Evolutionary conservation across 2,113 vertebrate genomes (phyloP).

Genomic region (Callionymus lyra): DNA sequence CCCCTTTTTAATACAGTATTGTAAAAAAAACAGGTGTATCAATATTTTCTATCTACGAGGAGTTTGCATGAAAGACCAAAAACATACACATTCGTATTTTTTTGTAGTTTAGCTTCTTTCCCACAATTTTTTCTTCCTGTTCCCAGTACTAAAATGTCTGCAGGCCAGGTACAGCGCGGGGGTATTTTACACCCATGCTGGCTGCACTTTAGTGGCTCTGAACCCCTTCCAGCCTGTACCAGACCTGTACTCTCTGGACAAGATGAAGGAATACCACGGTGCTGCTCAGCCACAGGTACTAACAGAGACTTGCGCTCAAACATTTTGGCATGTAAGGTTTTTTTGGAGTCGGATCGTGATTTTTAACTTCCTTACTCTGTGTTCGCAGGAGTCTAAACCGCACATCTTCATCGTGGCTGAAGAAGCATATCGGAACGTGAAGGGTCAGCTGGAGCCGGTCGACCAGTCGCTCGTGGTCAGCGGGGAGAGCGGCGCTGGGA

Average conservation of each 20-base stretch:
- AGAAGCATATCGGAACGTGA: slow-evolving; percentile 86
- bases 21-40: too few species aligned
- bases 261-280: slow-evolving; percentile 84
- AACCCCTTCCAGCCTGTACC: slow-evolving; percentile 87
- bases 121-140: slow-evolving; percentile 10
- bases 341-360: too few species aligned
- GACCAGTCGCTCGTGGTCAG: slow-evolving; percentile 94
- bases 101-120: not conserved
- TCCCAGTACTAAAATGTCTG: slow-evolving; percentile 85
- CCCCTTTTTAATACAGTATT: too few species aligned
- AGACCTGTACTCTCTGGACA: slow-evolving; percentile 77
- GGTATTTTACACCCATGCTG: slow-evolving; percentile 89
- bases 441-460: slow-evolving; percentile 74
- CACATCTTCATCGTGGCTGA: slow-evolving; percentile 91
- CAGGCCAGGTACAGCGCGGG: slow-evolving; percentile 79
- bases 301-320: not conserved
- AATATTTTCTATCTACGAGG: too few species aligned
- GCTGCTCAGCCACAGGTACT: slow-evolving; percentile 80
- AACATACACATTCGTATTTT: not conserved
- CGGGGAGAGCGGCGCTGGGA: slow-evolving; percentile 94
- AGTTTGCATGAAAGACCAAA: too few species aligned
- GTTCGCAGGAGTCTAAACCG: slow-evolving; percentile 80
- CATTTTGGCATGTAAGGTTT: too few species aligned
- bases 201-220: slow-evolving; percentile 90
- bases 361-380: too few species aligned